Conservation (phyloP, 2,888 invertebrate species). For the Mesorhabditis belari region DNA sequence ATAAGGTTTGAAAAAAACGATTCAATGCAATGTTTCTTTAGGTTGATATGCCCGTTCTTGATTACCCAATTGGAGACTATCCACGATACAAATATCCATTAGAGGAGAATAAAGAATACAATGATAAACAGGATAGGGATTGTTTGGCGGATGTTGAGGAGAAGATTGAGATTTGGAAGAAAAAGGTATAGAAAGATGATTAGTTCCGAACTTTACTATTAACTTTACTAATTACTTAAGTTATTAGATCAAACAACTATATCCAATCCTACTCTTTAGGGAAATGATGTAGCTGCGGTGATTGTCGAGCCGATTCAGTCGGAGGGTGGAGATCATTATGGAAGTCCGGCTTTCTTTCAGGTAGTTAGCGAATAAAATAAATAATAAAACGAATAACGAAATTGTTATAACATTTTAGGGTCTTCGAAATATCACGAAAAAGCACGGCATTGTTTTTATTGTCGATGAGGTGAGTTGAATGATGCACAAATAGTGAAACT, state of each 20-base stretch:
- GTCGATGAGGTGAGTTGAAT: constrained; percentile 75
- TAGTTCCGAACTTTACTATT: background rate
- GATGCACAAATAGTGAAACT: background rate
- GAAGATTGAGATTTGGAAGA: constrained; percentile 42
- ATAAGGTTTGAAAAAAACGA: constrained; percentile 62
- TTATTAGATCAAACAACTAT: too few relatives aligned
- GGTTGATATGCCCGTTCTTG: constrained; percentile 81
- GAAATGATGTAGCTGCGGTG: constrained; percentile 76
- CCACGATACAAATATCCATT: constrained; percentile 88
- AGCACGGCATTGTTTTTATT: constrained; percentile 71
- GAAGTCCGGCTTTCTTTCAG: constrained; percentile 47
- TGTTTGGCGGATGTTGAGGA: constrained; percentile 62
- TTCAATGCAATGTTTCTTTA: constrained; percentile 4
- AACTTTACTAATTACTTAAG: background rate
- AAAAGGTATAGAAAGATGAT: constrained; percentile 12
- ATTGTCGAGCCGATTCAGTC: constrained; percentile 92
- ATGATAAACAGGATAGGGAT: constrained; percentile 73
- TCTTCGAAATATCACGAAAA: constrained; percentile 72
- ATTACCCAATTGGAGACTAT: constrained; percentile 89
- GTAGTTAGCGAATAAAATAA: constrained; percentile 1
- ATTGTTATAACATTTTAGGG: too few relatives aligned
- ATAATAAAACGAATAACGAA: too few relatives aligned
- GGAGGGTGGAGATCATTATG: constrained; percentile 90
- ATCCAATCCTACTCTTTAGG: constrained; percentile 20
- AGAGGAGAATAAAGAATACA: constrained; percentile 70